A percentile compares a stretch with the other conserved stretches of the same genome.
These are phyloP conservation scores for Lapara coniferarum DNA, from an alignment of 2,888 invertebrate genomes.

Conservation along the genomic window DNA sequence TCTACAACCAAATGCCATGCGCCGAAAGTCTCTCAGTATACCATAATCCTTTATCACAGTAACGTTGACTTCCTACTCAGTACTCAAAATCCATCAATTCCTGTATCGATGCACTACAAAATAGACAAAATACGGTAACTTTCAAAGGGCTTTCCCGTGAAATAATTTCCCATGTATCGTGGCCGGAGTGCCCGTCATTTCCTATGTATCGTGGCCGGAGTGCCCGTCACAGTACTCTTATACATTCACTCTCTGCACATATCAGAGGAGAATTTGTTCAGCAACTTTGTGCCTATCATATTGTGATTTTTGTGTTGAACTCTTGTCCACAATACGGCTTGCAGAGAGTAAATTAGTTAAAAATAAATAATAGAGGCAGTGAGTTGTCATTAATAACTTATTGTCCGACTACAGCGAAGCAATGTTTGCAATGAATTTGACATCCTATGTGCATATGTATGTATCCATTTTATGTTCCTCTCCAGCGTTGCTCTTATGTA, in stretches of 20 bases:
- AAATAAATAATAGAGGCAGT: no score
- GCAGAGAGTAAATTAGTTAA: not conserved
- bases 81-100: not conserved
- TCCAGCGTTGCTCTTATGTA: no score
- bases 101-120: not conserved
- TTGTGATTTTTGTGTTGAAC: not conserved
- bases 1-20: no score
- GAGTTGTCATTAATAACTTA: no score
- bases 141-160: not conserved
- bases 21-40: no score
- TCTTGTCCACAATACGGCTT: not conserved
- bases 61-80: no score
- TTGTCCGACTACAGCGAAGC: no score
- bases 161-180: slow-evolving; percentile 1
- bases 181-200: not conserved
- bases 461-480: no score
- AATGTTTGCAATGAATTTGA: no score
- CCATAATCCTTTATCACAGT: no score
- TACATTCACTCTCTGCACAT: slow-evolving; percentile 7
- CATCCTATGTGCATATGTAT: no score
- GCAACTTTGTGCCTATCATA: not conserved
- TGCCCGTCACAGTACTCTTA: slow-evolving; percentile 9
- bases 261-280: not conserved
- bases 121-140: not conserved
- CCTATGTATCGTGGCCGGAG: no score